Percentiles rank a stretch among this genome's conserved stretches.
These are phyloP conservation scores for Pocota personata DNA, from an alignment of 2,888 invertebrate genomes.

Conservation along the genomic window DNA sequence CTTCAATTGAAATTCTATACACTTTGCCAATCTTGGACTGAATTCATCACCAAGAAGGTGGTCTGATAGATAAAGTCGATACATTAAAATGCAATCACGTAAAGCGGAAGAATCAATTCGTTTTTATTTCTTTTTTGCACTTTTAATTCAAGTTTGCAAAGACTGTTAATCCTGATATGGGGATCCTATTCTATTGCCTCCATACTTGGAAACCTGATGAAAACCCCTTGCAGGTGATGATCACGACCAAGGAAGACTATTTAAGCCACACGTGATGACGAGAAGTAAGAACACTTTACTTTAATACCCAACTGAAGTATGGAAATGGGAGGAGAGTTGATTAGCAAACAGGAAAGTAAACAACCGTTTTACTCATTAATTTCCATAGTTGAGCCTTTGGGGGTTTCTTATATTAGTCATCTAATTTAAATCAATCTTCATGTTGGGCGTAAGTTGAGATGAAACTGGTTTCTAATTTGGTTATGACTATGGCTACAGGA, in stretches of 20 bases:
- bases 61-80: conserved; percentile 27
- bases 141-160: conserved; percentile 28
- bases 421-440: conserved; percentile 61
- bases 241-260: conserved; percentile 11
- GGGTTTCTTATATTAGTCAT: conserved; percentile 28
- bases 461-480: conserved; percentile 34
- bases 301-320: conserved; percentile 14
- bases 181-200: conserved; percentile 1
- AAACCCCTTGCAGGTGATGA: conserved; percentile 27
- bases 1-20: not conserved
- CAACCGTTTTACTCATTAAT: conserved; percentile 56
- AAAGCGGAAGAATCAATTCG: conserved; percentile 33
- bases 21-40: not conserved
- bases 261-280: conserved; percentile 8
- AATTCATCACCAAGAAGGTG: not conserved
- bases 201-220: conserved; percentile 3
- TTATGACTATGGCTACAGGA: not conserved
- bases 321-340: conserved; percentile 13
- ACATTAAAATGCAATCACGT: conserved; percentile 49
- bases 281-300: not conserved
- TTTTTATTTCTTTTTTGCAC: conserved; percentile 1
- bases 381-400: not conserved
- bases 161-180: conserved; percentile 33
- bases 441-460: not conserved
- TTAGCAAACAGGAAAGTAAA: conserved; percentile 53